Percentiles rank a stretch among this genome's conserved stretches.
These are phyloP conservation scores for Nasonovia ribisnigri DNA, from an alignment of 2,888 invertebrate species.

Conservation along the genomic window DNA sequence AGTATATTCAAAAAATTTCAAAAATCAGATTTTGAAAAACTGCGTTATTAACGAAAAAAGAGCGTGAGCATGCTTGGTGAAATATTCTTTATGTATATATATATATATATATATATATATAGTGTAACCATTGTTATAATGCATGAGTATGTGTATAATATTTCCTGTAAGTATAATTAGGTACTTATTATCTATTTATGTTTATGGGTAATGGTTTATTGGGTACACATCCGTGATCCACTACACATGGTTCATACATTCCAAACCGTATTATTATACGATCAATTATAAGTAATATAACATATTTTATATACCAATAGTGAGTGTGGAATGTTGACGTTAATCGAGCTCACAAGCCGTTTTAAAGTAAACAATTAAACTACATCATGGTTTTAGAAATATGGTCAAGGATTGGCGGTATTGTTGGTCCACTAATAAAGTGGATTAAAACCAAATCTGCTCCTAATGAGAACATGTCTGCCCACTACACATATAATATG, in stretches of 20 bases:
- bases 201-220: background rate
- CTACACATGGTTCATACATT: background rate
- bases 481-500: background rate
- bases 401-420: background rate
- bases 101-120: too few relatives aligned
- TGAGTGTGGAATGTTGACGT: background rate
- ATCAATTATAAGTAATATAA: background rate
- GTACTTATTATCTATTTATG: background rate
- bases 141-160: background rate
- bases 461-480: background rate
- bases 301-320: background rate
- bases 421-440: background rate
- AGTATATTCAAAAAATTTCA: too few relatives aligned
- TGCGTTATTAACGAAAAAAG: too few relatives aligned
- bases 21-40: too few relatives aligned
- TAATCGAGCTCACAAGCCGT: background rate
- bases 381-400: background rate
- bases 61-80: too few relatives aligned
- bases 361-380: constrained; percentile 5
- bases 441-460: background rate
- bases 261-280: background rate
- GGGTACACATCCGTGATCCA: background rate
- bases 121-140: too few relatives aligned
- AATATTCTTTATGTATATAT: too few relatives aligned
- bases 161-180: background rate